Base-by-base conservation (phyloP, 2,797 vertebrate genomes). In the Agapornis canus region DNA sequence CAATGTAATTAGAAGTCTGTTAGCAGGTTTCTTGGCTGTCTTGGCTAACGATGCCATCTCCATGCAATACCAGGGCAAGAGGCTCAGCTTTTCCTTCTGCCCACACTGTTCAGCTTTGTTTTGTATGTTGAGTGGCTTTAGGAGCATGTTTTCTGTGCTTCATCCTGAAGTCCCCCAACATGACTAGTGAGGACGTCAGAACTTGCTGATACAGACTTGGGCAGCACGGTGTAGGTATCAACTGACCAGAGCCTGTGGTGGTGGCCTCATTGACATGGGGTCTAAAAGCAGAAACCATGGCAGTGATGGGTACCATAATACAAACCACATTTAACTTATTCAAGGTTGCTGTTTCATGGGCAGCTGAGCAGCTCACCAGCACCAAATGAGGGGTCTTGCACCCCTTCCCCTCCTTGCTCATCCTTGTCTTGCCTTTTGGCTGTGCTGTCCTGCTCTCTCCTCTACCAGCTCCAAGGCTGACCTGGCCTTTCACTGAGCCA, bases 1-100 rank as follows among this genome's bases (percentile, higher is more conserved):
- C 49, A 83, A 16, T 4, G 21, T 86, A 78, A 94, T 95, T 90
- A 93, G 91, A 78, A 83, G 91, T 43, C 83, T 89, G 39, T 45
- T 82, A 66, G 78, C 60, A 82, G 82, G 39, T 75, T 78, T 92
- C 72, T 89, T 29, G 8, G 73, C 63, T 66, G 18, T 68, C 52
- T 65, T 13, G 25, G 31, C 40, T 85, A 43, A 64, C 11, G 6
- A 57, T 59, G 60, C 57, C 14, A 60, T 75, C 49, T 71, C 49
- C 31, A 1, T 54, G 49, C 57, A 84, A 37, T 19, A 16, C 25
- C 3, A 27, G 54, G n/a, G 51, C 47, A 61, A 43, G 43, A 73
- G 26, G 40, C 76, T 78, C 29, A 32, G 48, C 57, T 89, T 45
- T 40, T 94, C 19, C 22, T 27, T 52, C 31, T 84, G 45, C 45